Evolutionary conservation across 1,140 invertebrate species (phyloP).

Genomic region (Sinonovacula constricta): DNA sequence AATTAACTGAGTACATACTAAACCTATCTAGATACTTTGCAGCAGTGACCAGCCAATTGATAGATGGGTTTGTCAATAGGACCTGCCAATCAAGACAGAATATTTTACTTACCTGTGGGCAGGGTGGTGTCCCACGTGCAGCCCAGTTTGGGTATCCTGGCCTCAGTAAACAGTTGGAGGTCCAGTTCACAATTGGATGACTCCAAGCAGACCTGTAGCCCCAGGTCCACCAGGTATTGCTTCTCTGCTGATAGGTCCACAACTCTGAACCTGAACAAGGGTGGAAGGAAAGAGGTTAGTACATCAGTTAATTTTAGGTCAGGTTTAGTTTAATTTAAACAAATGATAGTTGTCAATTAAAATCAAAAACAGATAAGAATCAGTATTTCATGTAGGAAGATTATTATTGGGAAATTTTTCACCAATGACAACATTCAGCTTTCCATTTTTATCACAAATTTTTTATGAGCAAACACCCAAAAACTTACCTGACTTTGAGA

Average conservation of each 20-base stretch:
- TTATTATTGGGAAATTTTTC: too few relatives aligned
- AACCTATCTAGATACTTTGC: neutral
- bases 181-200: constrained; percentile 18
- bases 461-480: too few relatives aligned
- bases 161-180: constrained; percentile 11
- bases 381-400: too few relatives aligned
- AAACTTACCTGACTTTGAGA: constrained; percentile 18
- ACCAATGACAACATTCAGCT: neutral
- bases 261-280: constrained; percentile 24
- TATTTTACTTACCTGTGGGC: neutral
- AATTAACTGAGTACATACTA: neutral
- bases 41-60: neutral
- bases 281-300: too few relatives aligned
- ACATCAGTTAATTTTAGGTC: neutral
- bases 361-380: too few relatives aligned
- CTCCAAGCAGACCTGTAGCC: constrained; percentile 24
- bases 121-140: constrained; percentile 22
- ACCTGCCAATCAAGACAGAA: neutral
- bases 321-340: too few relatives aligned
- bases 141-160: constrained; percentile 21
- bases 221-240: constrained; percentile 19
- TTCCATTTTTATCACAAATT: too few relatives aligned
- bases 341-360: too few relatives aligned
- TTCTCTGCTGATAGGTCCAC: constrained; percentile 33
- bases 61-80: neutral